A percentile compares a stretch with the other conserved stretches of the same genome.
Conservation (phyloP, 2,888 invertebrate species). For the Diaphora mendica region DNA sequence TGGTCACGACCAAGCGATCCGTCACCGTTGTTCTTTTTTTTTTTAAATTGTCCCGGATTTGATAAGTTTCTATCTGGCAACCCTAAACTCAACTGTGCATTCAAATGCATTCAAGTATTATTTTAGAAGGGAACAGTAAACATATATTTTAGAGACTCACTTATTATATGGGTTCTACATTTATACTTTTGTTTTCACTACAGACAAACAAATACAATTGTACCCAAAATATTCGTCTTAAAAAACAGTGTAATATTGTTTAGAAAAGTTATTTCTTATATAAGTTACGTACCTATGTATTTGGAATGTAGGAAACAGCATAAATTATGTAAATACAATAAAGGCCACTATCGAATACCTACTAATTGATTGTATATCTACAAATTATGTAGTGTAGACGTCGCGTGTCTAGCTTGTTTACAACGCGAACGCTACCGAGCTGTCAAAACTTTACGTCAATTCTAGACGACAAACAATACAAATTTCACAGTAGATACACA, state of each 20-base stretch:
- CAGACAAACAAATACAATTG: background rate
- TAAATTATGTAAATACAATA: slow-evolving; percentile 1
- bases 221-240: background rate
- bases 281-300: background rate
- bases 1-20: too few species aligned
- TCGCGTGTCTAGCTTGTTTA: slow-evolving; percentile 1
- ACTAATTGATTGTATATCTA: background rate
- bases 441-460: slow-evolving; percentile 3
- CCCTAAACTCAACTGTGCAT: too few species aligned
- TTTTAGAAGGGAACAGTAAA: too few species aligned
- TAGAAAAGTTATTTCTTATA: background rate
- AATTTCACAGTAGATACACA: background rate
- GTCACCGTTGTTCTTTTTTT: too few species aligned
- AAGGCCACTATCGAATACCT: background rate
- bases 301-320: background rate
- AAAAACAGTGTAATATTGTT: background rate
- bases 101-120: too few species aligned
- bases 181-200: too few species aligned
- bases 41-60: too few species aligned
- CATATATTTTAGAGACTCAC: too few species aligned
- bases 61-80: too few species aligned
- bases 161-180: too few species aligned
- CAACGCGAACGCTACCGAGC: background rate
- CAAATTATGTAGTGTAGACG: background rate
- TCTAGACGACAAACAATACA: background rate